Conservation (phyloP, 2,113 vertebrate genomes). For the Rhombomys opimus region DNA sequence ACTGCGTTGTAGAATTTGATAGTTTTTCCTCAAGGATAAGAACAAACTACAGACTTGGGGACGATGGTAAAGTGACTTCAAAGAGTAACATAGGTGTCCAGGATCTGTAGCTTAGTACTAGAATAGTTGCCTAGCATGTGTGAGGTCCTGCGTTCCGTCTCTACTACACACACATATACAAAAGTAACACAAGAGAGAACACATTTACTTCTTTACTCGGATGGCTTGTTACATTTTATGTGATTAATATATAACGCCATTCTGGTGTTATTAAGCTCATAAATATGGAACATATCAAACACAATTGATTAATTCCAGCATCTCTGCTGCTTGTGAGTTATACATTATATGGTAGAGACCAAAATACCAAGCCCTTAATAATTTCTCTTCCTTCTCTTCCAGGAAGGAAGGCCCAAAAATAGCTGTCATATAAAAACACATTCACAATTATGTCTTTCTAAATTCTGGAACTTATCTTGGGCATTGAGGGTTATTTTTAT, state of each 20-base stretch:
- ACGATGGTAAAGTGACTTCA: not conserved
- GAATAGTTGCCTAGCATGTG: not conserved
- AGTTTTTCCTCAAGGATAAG: not conserved
- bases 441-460: not conserved
- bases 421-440: slow-evolving; percentile 2
- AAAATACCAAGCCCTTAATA: not conserved
- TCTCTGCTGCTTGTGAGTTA: slow-evolving; percentile 13
- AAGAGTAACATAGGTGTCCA: not conserved
- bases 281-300: slow-evolving; percentile 9
- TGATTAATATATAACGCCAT: not conserved
- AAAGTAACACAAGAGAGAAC: not conserved
- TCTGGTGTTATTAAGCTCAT: not conserved
- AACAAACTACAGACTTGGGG: not conserved
- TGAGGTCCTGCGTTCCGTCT: not conserved
- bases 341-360: not conserved
- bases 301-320: not conserved
- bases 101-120: not conserved
- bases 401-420: not conserved
- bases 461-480: not conserved
- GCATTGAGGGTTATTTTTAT: not conserved
- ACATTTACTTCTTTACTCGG: not conserved
- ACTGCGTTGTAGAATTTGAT: not conserved
- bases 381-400: not conserved
- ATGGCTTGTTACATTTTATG: not conserved
- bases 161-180: not conserved